A percentile compares a stretch with the other conserved stretches of the same genome.
phyloP scores from a whole-genome alignment of 2,113 vertebrate species.

The Laterallus jamaicensis region DNA sequence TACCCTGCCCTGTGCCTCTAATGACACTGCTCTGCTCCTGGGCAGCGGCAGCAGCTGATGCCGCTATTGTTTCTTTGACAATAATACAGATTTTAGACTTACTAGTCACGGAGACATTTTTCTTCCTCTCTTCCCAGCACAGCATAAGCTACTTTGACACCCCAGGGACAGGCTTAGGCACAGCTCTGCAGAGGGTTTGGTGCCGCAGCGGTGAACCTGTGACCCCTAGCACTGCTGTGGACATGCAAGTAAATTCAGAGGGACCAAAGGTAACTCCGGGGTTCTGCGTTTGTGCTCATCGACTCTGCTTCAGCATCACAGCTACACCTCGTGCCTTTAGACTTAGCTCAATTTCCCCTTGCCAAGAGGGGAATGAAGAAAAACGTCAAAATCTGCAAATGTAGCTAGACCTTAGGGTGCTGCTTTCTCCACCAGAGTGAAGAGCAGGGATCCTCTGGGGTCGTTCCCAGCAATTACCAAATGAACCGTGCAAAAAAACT shows the following conservation, averaged over 20 bases:
- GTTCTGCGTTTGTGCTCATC: background rate
- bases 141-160: constrained; percentile 43
- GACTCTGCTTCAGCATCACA: constrained; percentile 5
- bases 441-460: background rate
- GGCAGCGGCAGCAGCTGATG: constrained; percentile 57
- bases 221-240: constrained; percentile 28
- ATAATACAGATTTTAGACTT: constrained; percentile 62
- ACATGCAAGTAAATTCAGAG: constrained; percentile 8
- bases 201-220: background rate
- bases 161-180: constrained; percentile 31
- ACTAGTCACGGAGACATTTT: constrained; percentile 57
- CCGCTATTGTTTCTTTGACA: constrained; percentile 58
- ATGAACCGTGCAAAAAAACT: background rate
- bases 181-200: constrained; percentile 23
- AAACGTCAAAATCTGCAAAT: background rate
- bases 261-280: background rate
- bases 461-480: background rate
- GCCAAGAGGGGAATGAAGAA: background rate
- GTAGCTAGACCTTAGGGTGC: background rate
- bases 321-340: constrained; percentile 3
- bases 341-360: background rate
- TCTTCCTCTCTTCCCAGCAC: constrained; percentile 32
- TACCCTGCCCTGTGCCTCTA: background rate
- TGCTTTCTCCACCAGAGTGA: background rate
- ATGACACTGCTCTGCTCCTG: background rate